Conservation (phyloP, 2,797 vertebrate genomes). For the Sebastes taczanowskii region DNA sequence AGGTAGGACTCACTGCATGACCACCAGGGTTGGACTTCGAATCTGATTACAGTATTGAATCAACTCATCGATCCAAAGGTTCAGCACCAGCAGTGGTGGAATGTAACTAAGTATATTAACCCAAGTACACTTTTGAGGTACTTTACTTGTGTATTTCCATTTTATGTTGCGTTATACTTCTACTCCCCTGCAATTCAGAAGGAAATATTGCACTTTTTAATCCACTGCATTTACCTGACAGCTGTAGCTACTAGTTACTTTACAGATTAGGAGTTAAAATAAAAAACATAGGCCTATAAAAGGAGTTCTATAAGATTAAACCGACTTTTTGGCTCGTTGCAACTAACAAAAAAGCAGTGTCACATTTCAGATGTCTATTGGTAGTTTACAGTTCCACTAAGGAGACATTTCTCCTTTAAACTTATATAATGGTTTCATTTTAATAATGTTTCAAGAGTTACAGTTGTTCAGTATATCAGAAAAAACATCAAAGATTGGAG, state of each 20-base stretch:
- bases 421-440: no score
- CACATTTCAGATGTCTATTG: neutral
- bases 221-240: no score
- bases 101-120: neutral
- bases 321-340: neutral
- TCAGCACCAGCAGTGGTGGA: neutral
- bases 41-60: neutral
- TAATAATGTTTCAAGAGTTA: neutral
- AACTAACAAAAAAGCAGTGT: neutral
- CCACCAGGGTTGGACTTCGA: fast-evolving
- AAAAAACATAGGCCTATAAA: neutral
- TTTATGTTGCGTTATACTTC: neutral
- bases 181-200: no score
- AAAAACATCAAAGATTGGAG: neutral
- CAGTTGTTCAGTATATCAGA: neutral
- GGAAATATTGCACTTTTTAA: no score
- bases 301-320: neutral
- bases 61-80: neutral
- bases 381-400: no score
- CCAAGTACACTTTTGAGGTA: neutral
- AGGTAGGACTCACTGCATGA: constrained; percentile 82
- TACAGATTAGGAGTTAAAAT: neutral
- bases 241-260: neutral
- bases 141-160: neutral
- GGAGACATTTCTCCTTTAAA: no score